Evolutionary conservation across 2,797 vertebrate genomes (phyloP), one percentile per base, ranked within the genome.

Genomic region (Podarcis siculus): DNA sequence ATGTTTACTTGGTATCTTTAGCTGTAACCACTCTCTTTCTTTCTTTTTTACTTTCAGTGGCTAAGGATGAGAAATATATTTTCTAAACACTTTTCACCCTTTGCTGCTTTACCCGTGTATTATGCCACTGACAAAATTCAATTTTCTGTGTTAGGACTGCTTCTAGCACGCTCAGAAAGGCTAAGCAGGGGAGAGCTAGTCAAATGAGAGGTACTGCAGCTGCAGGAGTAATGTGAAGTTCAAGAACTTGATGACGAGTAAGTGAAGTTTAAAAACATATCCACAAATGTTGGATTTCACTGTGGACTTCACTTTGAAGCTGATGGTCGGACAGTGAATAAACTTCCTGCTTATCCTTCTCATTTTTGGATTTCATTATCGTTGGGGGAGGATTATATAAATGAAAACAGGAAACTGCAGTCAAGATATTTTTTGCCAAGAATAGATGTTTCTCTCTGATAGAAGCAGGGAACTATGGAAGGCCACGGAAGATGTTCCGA

Each of bases 351-450:
- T 85, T 80, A 75, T 85, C 19, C 39, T 81, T 85, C 67, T 89
- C 78, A 75, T 87, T 86, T 61, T 89, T 92, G 30, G 81, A 86
- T 30, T 66, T 27, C 25, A 87, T 93, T 91, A 89, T 90, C 91
- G 39, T 83, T 92, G 93, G 91, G 8, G 92, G 91, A 91, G 93
- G 94, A 95, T 95, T 94, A 91, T 93, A 90, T 91, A 92, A 90
- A 92, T 87, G 90, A 90, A 89, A 94, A 84, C 89, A 94, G 95
- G 94, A 96, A 94, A 88, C 93, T 93, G 90, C 92, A 90, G 86
- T 69, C 90, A 25, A 90, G 88, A 92, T 86, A 49, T 61, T 55
- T 87, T 91, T 90, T 94, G 93, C 95, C 95, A 94, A 93, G 94
- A 92, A 94, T 91, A 88, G 90, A 89, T 95, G 79, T 71, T 92